These are phyloP conservation scores for Hofmannophila pseudospretella DNA, from an alignment of 2,888 invertebrate genomes.

Conservation along the genomic window DNA sequence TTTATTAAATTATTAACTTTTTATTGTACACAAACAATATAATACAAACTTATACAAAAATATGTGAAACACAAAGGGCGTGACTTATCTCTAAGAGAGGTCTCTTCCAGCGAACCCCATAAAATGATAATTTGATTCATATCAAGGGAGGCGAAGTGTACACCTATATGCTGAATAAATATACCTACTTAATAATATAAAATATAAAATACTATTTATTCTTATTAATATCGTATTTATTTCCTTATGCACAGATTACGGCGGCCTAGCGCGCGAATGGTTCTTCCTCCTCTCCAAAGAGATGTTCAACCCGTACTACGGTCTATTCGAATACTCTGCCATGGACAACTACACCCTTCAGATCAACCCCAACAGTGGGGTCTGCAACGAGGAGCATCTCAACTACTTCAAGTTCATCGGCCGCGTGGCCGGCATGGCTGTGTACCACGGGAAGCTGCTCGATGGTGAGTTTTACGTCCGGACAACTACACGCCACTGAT, in stretches of 20 bases:
- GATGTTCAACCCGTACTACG: slow-evolving; percentile 99
- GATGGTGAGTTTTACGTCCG: slow-evolving; percentile 98
- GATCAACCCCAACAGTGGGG: slow-evolving; percentile 98
- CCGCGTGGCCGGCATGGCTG: slow-evolving; percentile 98
- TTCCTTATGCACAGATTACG: slow-evolving; percentile 96
- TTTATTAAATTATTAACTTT: too few relatives aligned
- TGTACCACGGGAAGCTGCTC: slow-evolving; percentile 97
- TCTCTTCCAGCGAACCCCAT: too few relatives aligned
- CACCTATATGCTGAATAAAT: too few relatives aligned
- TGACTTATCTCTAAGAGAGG: too few relatives aligned
- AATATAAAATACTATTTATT: too few relatives aligned
- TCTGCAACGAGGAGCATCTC: slow-evolving; percentile 98
- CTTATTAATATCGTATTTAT: too few relatives aligned
- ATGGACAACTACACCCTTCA: slow-evolving; percentile 99
- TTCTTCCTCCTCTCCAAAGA: slow-evolving; percentile 99
- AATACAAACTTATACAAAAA: too few relatives aligned
- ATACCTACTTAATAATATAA: too few relatives aligned
- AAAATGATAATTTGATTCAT: too few relatives aligned
- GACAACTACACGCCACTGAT: slow-evolving; percentile 99
- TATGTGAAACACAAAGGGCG: too few relatives aligned
- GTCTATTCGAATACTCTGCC: slow-evolving; percentile 99
- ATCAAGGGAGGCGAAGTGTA: too few relatives aligned
- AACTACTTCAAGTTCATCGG: slow-evolving; percentile 99
- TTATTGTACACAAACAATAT: too few relatives aligned
- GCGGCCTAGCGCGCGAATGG: slow-evolving; percentile 98